phyloP scores from a whole-genome alignment of 2,113 vertebrate genomes.

The Ceratotherium simum region DNA sequence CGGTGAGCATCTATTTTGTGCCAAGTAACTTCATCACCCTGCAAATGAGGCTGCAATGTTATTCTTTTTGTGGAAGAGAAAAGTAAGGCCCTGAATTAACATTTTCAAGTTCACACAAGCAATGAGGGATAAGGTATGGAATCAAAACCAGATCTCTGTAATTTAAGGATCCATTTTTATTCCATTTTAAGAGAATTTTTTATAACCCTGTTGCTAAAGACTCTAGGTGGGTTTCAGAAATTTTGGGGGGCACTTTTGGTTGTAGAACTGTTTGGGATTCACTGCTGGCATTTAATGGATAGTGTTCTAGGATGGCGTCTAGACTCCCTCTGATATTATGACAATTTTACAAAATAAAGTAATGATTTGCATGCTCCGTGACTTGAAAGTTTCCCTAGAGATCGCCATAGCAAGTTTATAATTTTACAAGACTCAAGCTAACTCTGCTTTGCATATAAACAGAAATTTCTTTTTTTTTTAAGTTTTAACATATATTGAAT shows the following conservation, averaged over 20 bases:
- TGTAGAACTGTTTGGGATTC: neutral
- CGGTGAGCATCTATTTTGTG: neutral
- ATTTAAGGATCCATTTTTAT: neutral
- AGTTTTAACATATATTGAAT: slow-evolving; percentile 47
- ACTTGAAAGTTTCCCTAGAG: neutral
- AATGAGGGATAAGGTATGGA: neutral
- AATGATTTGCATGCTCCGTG: neutral
- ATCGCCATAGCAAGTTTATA: neutral
- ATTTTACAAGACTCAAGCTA: neutral
- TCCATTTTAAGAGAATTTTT: neutral
- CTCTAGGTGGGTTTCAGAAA: neutral
- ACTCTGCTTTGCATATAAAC: slow-evolving; percentile 27
- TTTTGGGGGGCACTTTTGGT: neutral
- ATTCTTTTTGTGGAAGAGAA: neutral
- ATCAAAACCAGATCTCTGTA: neutral
- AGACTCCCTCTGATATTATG: neutral
- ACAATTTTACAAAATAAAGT: neutral
- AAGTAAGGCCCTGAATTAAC: neutral
- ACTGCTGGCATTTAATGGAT: neutral
- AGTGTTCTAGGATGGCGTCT: neutral
- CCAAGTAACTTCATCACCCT: neutral
- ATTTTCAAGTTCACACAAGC: neutral
- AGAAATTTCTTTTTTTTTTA: neutral
- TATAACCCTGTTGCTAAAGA: neutral
- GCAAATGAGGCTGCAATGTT: neutral